Base-by-base conservation (phyloP, 2,888 invertebrate species). In the Automeris io region DNA sequence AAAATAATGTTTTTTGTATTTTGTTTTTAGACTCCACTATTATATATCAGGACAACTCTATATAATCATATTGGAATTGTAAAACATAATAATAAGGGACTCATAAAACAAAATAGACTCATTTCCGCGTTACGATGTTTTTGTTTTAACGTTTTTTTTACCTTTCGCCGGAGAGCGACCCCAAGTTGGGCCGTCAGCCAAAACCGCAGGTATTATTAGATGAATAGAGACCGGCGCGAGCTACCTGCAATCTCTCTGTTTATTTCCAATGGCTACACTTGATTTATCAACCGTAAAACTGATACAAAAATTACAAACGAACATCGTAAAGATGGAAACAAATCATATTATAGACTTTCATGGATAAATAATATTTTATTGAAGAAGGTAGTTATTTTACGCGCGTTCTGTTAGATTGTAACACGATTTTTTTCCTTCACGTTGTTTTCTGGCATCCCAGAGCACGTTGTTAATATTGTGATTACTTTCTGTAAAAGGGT, bases 121-220 rank as follows among this genome's bases (percentile, higher is more conserved):
- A 22, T 31, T 37, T 23, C 32, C 31, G 37, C 11, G 18, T 32
- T n/a, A n/a, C n/a, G 32, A 32, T 37, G 8, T 18, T 23, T 23
- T 23, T 18, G 23, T 37, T 6, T 35, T 39, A 26, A 39, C 33
- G 13, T 35, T 39, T 39, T 34, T 26, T 39, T 33, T 41, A 33
- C 56, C 65, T 62, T 62, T 65, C 58, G 49, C 57, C 53, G 49
- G 52, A 54, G 45, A 50, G 49, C 66, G 67, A 61, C 65, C 64
- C 61, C 67, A 64, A 55, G 51, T 65, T 72, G 80, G 83, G 70
- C 60, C 51, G 57, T 46, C 57, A 58, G 82, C 83, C 83, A 83
- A 80, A 66, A 61, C 47, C 51, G 49, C 65, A 63, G 71, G 71
- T 83, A 83, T 82, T 78, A 81, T 80, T 83, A 83, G 83, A 76